These are phyloP conservation scores for Actenoides hombroni DNA, from an alignment of 2,113 vertebrate genomes.

Conservation along the genomic window DNA sequence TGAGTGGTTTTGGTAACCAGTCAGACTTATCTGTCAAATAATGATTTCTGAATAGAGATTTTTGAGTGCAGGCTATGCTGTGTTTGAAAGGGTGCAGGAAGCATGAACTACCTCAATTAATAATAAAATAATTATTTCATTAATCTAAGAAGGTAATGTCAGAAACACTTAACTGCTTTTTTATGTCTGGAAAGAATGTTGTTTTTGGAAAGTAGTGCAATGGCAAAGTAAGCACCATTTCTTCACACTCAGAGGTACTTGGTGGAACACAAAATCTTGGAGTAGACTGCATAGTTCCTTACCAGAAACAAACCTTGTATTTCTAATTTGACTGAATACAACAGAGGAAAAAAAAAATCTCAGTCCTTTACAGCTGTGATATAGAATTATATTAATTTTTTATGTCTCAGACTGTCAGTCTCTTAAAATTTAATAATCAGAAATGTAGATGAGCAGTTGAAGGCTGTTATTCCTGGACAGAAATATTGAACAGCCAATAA, in stretches of 20 bases:
- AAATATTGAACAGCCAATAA: neutral
- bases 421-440: constrained; percentile 42
- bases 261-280: neutral
- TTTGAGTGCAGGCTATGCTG: neutral
- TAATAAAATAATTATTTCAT: neutral
- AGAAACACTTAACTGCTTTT: neutral
- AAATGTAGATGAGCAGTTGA: neutral
- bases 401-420: neutral
- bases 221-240: neutral
- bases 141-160: neutral
- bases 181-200: neutral
- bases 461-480: neutral
- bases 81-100: neutral
- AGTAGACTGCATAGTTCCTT: neutral
- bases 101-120: neutral
- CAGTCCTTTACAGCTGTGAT: neutral
- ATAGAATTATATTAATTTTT: constrained; percentile 27
- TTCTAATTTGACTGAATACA: neutral
- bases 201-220: neutral
- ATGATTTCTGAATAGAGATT: neutral
- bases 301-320: neutral
- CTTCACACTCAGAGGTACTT: neutral
- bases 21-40: neutral
- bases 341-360: neutral
- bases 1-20: neutral